These are phyloP conservation scores for Lepus europaeus DNA, from an alignment of 2,113 vertebrate genomes.

Conservation along the genomic window DNA sequence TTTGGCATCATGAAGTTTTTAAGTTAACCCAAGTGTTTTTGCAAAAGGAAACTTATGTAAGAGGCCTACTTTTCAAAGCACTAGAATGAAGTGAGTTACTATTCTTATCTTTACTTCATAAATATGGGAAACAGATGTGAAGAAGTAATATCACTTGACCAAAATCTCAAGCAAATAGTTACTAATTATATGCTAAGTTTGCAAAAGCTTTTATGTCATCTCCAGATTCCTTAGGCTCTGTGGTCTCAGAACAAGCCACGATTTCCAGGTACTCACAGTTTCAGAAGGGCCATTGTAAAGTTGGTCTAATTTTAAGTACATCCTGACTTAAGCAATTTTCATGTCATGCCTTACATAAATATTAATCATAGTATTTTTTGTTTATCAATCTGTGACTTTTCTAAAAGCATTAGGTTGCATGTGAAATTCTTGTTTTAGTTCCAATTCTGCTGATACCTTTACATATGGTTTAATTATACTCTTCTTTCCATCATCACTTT, in stretches of 20 bases:
- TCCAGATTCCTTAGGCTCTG: neutral
- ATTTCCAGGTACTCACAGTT: neutral
- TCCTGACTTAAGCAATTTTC: neutral
- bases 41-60: neutral
- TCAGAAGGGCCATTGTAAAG: neutral
- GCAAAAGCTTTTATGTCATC: neutral
- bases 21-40: neutral
- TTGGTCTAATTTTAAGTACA: neutral
- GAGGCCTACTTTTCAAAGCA: neutral
- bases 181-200: neutral
- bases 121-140: neutral
- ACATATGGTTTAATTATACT: neutral
- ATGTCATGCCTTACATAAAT: neutral
- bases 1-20: neutral
- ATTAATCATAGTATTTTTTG: neutral
- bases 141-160: neutral
- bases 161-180: neutral
- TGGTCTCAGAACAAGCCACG: neutral
- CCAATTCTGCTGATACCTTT: neutral
- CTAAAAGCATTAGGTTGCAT: neutral
- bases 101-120: slow-evolving; percentile 37
- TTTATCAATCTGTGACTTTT: neutral
- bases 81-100: neutral
- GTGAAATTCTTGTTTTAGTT: neutral
- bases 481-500: neutral